Evolutionary conservation across 2,113 vertebrate species (phyloP).

Genomic region (Upupa epops): DNA sequence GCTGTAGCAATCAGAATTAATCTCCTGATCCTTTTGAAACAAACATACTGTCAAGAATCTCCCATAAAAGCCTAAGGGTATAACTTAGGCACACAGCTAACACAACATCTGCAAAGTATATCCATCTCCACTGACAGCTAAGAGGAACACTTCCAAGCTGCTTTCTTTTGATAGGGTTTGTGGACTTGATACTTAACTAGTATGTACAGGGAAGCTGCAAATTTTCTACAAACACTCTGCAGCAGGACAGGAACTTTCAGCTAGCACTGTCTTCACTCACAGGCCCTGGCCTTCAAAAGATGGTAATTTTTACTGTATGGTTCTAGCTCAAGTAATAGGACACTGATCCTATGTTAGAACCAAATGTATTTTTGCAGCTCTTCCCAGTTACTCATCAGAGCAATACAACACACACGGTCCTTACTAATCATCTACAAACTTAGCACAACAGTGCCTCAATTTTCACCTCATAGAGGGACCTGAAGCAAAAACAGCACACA

Average conservation of each 20-base stretch:
- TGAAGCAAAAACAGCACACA: neutral
- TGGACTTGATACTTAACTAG: neutral
- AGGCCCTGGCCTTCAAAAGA: neutral
- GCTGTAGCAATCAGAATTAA: neutral
- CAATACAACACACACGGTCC: neutral
- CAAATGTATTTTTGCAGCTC: neutral
- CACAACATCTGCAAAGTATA: rapidly evolving
- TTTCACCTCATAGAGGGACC: neutral
- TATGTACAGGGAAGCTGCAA: neutral
- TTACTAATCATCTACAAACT: neutral
- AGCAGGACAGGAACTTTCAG: neutral
- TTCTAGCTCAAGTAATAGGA: neutral
- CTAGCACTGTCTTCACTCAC: rapidly evolving
- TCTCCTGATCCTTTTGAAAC: neutral
- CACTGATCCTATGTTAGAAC: neutral
- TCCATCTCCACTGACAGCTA: neutral
- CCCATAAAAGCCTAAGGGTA: neutral
- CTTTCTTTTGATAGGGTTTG: neutral
- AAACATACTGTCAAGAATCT: neutral
- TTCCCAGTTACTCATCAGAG: rapidly evolving
- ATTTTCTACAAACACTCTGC: neutral
- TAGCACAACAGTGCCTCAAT: neutral
- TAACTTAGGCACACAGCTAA: neutral
- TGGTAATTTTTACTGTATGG: neutral
- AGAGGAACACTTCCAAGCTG: neutral